phyloP scores from a whole-genome alignment of 2,888 invertebrate species.

The Tipula vernalis region DNA sequence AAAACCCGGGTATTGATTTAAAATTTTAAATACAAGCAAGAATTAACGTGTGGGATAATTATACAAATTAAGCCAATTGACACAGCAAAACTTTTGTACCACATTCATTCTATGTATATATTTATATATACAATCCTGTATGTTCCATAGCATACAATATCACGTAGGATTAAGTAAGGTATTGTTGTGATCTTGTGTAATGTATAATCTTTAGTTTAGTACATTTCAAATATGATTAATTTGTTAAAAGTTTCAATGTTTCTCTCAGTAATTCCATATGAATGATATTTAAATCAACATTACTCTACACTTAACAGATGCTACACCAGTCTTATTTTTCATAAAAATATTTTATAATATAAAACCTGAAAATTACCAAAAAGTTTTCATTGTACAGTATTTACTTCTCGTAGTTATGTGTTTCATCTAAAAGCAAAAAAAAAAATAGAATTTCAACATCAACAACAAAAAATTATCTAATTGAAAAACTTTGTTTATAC shows the following conservation, averaged over 20 bases:
- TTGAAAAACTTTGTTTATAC: background rate
- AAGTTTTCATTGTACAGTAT: background rate
- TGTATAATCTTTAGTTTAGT: background rate
- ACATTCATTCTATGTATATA: too few species aligned
- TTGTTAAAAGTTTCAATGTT: background rate
- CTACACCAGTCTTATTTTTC: background rate
- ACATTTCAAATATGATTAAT: background rate
- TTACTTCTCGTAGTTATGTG: background rate
- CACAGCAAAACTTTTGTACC: too few species aligned
- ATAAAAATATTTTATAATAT: background rate
- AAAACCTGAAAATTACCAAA: background rate
- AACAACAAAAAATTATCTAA: background rate
- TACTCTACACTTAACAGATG: background rate
- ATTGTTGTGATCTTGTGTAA: too few species aligned
- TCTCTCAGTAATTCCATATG: background rate
- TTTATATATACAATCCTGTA: too few species aligned
- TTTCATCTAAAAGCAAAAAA: background rate
- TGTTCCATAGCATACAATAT: too few species aligned
- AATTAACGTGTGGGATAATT: too few species aligned
- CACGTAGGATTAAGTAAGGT: too few species aligned
- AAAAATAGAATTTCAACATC: background rate
- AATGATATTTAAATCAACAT: background rate
- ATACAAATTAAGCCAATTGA: too few species aligned
- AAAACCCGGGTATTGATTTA: too few species aligned
- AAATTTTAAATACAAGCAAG: too few species aligned